These are phyloP conservation scores for Mormyrus proboscirostris DNA, from an alignment of 2,797 vertebrate genomes.

Conservation along the genomic window DNA sequence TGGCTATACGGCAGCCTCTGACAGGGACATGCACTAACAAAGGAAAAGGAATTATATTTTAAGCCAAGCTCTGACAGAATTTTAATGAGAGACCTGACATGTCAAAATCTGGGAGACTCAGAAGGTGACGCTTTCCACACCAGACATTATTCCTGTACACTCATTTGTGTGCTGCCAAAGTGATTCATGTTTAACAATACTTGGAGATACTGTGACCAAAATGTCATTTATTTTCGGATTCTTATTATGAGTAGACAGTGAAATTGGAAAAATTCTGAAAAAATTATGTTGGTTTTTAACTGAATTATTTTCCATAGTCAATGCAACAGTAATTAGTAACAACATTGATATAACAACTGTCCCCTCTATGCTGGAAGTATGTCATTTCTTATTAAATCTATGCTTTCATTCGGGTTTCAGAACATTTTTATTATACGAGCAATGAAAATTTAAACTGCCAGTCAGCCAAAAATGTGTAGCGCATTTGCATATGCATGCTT, in stretches of 20 bases:
- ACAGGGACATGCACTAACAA: neutral
- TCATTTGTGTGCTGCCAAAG: constrained; percentile 51
- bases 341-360: neutral
- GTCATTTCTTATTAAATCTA: neutral
- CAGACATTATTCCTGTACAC: neutral
- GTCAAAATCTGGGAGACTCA: neutral
- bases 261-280: neutral
- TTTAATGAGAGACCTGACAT: neutral
- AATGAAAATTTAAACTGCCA: neutral
- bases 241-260: constrained; percentile 46
- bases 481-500: neutral
- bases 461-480: neutral
- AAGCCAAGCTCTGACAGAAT: neutral
- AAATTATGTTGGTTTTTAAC: neutral
- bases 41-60: constrained; percentile 2
- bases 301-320: neutral
- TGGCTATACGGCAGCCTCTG: neutral
- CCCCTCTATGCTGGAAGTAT: neutral
- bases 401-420: neutral
- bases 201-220: constrained; percentile 40
- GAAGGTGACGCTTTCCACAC: neutral
- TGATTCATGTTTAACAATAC: constrained; percentile 59
- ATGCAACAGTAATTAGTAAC: neutral
- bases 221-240: constrained; percentile 48
- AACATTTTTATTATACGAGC: neutral